phyloP scores from a whole-genome alignment of 2,797 vertebrate genomes.

The Centroberyx gerrardi region DNA sequence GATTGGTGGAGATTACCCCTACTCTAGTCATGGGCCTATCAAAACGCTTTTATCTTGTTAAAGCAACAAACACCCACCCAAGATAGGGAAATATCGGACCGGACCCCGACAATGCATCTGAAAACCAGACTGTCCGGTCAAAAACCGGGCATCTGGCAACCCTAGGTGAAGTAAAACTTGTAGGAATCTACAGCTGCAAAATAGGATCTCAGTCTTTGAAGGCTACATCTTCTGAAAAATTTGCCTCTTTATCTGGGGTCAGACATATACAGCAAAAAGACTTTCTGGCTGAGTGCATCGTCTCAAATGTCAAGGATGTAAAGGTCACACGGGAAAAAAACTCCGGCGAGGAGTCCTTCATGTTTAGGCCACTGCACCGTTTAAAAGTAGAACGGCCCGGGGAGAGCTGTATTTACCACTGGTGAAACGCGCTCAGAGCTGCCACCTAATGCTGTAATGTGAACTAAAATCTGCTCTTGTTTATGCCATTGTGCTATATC shows the following conservation, averaged over 20 bases:
- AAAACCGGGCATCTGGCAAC: neutral
- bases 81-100: too few relatives aligned
- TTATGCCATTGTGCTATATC: slow-evolving; percentile 2
- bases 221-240: slow-evolving; percentile 17
- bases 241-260: slow-evolving; percentile 25
- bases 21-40: too few relatives aligned
- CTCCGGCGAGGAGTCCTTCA: slow-evolving; percentile 31
- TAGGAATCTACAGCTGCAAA: neutral
- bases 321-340: slow-evolving; percentile 67
- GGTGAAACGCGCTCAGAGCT: neutral
- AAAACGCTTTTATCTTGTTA: too few relatives aligned
- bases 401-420: neutral
- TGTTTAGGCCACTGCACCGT: slow-evolving; percentile 25
- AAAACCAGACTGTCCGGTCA: too few relatives aligned
- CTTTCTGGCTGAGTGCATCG: slow-evolving; percentile 56
- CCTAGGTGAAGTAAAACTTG: neutral
- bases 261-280: slow-evolving; percentile 47
- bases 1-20: too few relatives aligned
- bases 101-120: too few relatives aligned
- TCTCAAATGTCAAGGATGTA: slow-evolving; percentile 67
- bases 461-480: slow-evolving; percentile 5
- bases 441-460: neutral
- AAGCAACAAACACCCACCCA: too few relatives aligned
- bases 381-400: slow-evolving; percentile 8
- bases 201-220: neutral